Conservation (phyloP, 1,140 invertebrate species). For the Aphaenogaster ashmeadi region DNA sequence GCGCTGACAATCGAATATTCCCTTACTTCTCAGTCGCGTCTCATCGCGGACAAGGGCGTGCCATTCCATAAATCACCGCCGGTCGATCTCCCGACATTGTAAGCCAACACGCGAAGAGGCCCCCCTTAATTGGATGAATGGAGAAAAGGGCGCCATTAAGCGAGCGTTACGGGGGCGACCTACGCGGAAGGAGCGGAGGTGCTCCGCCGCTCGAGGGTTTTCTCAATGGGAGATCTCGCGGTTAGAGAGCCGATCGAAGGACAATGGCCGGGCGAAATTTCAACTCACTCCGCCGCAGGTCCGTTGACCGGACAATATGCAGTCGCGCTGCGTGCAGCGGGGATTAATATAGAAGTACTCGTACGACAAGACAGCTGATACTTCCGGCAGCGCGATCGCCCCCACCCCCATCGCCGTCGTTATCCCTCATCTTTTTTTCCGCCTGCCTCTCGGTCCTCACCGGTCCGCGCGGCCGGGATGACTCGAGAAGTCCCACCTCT, state of each 20-base stretch:
- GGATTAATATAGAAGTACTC: slow-evolving; percentile 68
- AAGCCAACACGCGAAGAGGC: slow-evolving; percentile 36
- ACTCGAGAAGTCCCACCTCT: slow-evolving; percentile 58
- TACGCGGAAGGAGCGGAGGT: slow-evolving; percentile 41
- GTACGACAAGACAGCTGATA: slow-evolving; percentile 66
- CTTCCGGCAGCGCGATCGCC: slow-evolving; percentile 68
- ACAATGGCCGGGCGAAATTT: slow-evolving; percentile 64
- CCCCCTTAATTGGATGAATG: slow-evolving; percentile 62
- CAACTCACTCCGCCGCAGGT: slow-evolving; percentile 59
- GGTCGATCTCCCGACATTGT: slow-evolving; percentile 52
- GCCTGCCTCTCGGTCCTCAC: slow-evolving; percentile 12
- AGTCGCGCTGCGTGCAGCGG: slow-evolving; percentile 46
- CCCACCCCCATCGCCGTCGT: slow-evolving; percentile 34
- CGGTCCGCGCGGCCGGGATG: slow-evolving; percentile 36
- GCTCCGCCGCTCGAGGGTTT: slow-evolving; percentile 50
- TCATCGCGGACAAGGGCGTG: slow-evolving; percentile 51
- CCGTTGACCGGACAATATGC: slow-evolving; percentile 57
- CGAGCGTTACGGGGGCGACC: slow-evolving; percentile 41
- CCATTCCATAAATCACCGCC: slow-evolving; percentile 59
- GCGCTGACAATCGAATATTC: slow-evolving; percentile 50
- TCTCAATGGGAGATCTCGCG: slow-evolving; percentile 61
- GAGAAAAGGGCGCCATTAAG: slow-evolving; percentile 61
- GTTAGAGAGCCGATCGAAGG: slow-evolving; percentile 60
- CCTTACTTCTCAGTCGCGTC: slow-evolving; percentile 38
- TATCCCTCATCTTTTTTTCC: slow-evolving; percentile 51